Evolutionary conservation across 2,888 invertebrate species (phyloP), one percentile per base, ranked within the genome.

Genomic region (Polydrusus pterygomalis): DNA sequence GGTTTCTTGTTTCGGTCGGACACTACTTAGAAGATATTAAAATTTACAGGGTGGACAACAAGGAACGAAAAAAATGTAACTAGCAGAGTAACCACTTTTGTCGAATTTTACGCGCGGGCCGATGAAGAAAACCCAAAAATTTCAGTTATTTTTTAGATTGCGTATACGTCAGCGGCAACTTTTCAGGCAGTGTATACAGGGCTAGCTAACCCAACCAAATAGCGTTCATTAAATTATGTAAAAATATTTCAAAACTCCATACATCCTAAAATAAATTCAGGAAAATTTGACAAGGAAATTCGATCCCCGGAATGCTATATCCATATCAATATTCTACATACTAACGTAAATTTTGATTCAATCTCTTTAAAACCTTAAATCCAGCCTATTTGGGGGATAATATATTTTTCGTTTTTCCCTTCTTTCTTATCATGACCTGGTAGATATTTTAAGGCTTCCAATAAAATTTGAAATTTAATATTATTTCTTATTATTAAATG

Each of bases 341-440:
- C 51, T 54, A 67, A 67, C 51, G 67, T 54, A 67, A 67, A 67
- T 67, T 67, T 40, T 54, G 54, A 54, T 54, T 67, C 67, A 67
- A 67, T 67, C 67, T 54, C 67, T 67, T 67, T 67, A 49, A 67
- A 67, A 54, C 67, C 67, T 18, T 40, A 67, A 67, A 67, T 67
- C 67, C 67, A 34, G 49, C 54, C 54, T 54, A 67, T 67, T 67
- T 67, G 47, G 18, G 54, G 67, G 67, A 67, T 67, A 67, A 67
- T 58, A 58, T 58, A 58, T 58, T 58, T 58, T 58, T 38, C 58
- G 58, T 38, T 58, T 38, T 38, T 38, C 38, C 58, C 58, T 13
- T 58, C 38, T 58, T 58, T 17, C 58, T 58, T 58, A 58, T 58
- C 58, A 17, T 58, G 38, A 58, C 58, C 58, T 38, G 17, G 58